A percentile compares a stretch with the other conserved stretches of the same genome.
phyloP scores from a whole-genome alignment of 2,888 invertebrate species.

The Elegia similella region DNA sequence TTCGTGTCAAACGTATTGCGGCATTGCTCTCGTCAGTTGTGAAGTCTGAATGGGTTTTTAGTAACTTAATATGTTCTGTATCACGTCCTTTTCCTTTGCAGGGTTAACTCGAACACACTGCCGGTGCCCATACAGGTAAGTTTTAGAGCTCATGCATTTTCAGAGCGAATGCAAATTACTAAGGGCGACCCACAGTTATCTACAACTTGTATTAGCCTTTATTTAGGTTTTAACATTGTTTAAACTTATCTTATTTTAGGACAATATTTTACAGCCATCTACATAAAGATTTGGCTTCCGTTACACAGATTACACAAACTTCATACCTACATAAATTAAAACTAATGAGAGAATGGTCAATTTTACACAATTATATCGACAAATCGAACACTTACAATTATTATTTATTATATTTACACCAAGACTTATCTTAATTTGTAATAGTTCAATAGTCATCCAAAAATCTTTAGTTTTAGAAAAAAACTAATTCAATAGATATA shows the following conservation, averaged over 20 bases:
- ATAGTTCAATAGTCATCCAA: constrained; percentile 11
- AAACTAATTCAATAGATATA: background rate
- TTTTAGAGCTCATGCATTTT: too few relatives aligned
- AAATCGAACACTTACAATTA: constrained; percentile 11
- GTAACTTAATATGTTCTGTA: too few relatives aligned
- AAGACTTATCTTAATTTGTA: constrained; percentile 15
- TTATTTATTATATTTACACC: constrained; percentile 22
- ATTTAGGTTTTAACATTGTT: background rate
- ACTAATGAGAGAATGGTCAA: constrained; percentile 5
- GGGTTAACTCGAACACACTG: too few relatives aligned
- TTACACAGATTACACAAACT: constrained; percentile 3
- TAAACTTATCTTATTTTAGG: background rate
- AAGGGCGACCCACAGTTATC: too few relatives aligned
- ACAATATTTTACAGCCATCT: constrained; percentile 3
- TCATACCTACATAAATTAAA: background rate
- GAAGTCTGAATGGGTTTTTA: too few relatives aligned
- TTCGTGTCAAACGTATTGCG: too few relatives aligned
- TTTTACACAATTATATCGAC: constrained; percentile 16
- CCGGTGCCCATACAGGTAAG: too few relatives aligned
- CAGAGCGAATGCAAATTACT: too few relatives aligned
- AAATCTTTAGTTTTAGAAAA: constrained; percentile 15
- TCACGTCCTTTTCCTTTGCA: too few relatives aligned
- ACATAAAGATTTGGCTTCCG: constrained; percentile 6
- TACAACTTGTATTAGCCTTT: background rate
- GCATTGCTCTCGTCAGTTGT: too few relatives aligned